Percentiles rank a stretch among this genome's conserved stretches.
Conservation (phyloP, 2,888 invertebrate genomes). For the Thymelicus acteon region DNA sequence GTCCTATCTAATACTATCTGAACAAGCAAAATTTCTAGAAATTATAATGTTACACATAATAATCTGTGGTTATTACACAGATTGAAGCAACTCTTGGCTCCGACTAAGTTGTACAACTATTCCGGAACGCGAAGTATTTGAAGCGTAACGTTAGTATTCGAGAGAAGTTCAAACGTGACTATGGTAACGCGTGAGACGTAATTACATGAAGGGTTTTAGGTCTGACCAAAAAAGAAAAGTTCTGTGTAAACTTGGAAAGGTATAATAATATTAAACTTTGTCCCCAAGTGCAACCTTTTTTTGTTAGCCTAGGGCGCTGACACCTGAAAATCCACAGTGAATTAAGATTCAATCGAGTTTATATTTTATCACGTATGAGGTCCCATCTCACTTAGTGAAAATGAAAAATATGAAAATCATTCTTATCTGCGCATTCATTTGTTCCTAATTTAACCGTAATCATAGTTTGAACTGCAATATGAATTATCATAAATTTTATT, state of each 20-base stretch:
- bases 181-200: not conserved
- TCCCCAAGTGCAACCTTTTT: not conserved
- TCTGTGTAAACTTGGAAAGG: not conserved
- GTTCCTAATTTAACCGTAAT: too few species aligned
- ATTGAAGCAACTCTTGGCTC: not conserved
- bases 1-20: too few species aligned
- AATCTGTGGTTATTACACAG: not conserved
- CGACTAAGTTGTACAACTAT: not conserved
- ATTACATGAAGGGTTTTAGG: not conserved
- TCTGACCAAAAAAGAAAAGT: constrained; percentile 3
- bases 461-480: too few species aligned
- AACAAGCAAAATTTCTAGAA: not conserved
- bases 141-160: not conserved
- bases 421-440: too few species aligned
- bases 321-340: not conserved
- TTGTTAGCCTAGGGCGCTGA: not conserved
- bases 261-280: not conserved
- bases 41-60: not conserved
- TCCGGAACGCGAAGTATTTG: constrained; percentile 1
- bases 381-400: too few species aligned
- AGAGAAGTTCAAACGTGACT: not conserved
- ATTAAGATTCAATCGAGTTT: not conserved
- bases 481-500: too few species aligned
- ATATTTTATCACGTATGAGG: not conserved
- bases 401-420: too few species aligned